phyloP scores from a whole-genome alignment of 1,140 invertebrate species.

The Atta colombica region DNA sequence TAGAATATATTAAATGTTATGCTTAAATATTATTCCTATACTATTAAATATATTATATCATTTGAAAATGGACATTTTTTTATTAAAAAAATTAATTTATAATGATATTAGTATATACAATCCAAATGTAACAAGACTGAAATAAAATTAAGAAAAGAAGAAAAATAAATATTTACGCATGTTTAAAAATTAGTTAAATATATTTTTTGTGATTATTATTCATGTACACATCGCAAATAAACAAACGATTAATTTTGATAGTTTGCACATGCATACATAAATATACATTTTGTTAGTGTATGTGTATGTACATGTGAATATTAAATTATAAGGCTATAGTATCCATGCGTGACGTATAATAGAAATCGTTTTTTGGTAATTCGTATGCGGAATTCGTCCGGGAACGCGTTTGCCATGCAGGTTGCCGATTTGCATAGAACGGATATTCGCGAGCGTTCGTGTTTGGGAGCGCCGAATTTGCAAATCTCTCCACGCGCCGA shows the following conservation, averaged over 20 bases:
- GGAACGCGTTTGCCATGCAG: conserved; percentile 38
- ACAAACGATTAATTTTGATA: conserved; percentile 15
- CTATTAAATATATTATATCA: neutral
- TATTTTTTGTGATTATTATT: neutral
- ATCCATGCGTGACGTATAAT: conserved; percentile 22
- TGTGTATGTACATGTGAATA: neutral
- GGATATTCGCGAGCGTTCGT: conserved; percentile 35
- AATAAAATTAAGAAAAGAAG: neutral
- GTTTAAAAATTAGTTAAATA: neutral
- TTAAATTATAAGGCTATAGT: conserved; percentile 28
- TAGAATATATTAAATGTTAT: neutral
- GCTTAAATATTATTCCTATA: neutral
- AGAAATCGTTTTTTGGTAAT: conserved; percentile 53
- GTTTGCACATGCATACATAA: neutral
- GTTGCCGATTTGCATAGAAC: conserved; percentile 55
- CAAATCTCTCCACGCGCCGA: conserved; percentile 52
- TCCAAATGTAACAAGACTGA: neutral
- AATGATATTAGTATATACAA: neutral
- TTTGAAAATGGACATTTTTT: neutral
- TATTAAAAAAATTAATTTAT: neutral
- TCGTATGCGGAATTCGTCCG: conserved; percentile 39
- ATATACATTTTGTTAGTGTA: neutral
- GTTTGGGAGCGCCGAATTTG: conserved; percentile 21
- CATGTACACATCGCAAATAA: neutral
- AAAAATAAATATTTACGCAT: neutral